Conservation (phyloP, 1,140 invertebrate genomes). For the Aphelenchoides fujianensis region DNA sequence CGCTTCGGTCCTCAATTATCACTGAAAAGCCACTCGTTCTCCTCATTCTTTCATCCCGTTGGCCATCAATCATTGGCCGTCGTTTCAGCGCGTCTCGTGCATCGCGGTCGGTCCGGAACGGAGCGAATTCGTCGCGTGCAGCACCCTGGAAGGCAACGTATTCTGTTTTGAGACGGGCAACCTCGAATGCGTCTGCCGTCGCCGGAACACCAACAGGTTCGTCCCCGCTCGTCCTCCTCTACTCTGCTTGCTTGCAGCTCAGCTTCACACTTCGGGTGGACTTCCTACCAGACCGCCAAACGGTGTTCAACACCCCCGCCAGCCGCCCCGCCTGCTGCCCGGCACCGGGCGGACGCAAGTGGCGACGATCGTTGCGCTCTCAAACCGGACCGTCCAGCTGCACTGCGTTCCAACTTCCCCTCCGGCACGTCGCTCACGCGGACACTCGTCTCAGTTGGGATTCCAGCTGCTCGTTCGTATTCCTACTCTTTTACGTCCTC, state of each 20-base stretch:
- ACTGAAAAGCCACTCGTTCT: too few relatives aligned
- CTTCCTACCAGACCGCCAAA: slow-evolving; percentile 19
- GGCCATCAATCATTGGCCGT: too few relatives aligned
- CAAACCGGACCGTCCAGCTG: slow-evolving; percentile 16
- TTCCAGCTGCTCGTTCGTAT: slow-evolving; percentile 8
- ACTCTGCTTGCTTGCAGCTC: too few relatives aligned
- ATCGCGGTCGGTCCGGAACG: background rate
- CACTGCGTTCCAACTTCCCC: slow-evolving; percentile 26
- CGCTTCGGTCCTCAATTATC: too few relatives aligned
- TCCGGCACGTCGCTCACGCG: background rate
- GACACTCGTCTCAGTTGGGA: background rate
- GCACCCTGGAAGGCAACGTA: slow-evolving; percentile 15
- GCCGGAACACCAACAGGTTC: background rate
- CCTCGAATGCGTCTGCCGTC: background rate
- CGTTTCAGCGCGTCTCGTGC: slow-evolving; percentile 14
- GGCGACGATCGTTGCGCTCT: slow-evolving; percentile 12
- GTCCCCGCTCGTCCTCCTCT: too few relatives aligned
- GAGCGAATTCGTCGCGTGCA: slow-evolving; percentile 2
- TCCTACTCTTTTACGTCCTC: background rate
- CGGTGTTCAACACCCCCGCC: background rate
- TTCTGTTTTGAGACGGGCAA: slow-evolving; percentile 15
- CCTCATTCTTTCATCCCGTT: too few relatives aligned
- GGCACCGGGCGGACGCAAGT: background rate
- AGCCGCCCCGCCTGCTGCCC: slow-evolving; percentile 17
- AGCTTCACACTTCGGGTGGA: slow-evolving; percentile 23